phyloP scores from a whole-genome alignment of 2,113 vertebrate genomes.

The Halcyon senegalensis region DNA sequence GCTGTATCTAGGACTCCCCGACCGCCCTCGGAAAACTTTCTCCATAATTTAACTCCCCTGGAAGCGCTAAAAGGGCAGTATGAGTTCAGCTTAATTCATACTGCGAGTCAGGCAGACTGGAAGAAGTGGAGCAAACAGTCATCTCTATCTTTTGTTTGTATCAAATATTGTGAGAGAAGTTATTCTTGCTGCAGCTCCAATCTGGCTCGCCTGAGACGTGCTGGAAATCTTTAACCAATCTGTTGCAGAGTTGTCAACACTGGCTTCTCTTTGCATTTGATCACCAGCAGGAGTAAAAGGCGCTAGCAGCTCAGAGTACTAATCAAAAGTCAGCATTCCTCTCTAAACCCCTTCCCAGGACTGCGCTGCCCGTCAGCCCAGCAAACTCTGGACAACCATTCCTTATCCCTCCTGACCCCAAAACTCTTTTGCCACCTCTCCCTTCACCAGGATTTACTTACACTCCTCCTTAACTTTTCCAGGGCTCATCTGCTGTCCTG shows the following conservation, averaged over 20 bases:
- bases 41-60: neutral
- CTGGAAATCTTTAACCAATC: slow-evolving; percentile 63
- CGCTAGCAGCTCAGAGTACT: slow-evolving; percentile 16
- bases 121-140: slow-evolving; percentile 14
- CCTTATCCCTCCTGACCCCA: neutral
- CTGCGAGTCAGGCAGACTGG: neutral
- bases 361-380: neutral
- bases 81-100: neutral
- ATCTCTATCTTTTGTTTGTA: slow-evolving; percentile 50
- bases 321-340: neutral
- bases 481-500: neutral
- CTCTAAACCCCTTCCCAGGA: neutral
- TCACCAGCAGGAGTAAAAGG: slow-evolving; percentile 26
- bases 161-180: slow-evolving; percentile 56
- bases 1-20: neutral
- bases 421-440: neutral
- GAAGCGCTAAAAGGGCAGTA: neutral
- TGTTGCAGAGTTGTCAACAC: slow-evolving; percentile 65
- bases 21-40: neutral
- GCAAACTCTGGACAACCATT: neutral
- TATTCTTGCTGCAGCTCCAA: slow-evolving; percentile 54
- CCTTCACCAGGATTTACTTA: neutral
- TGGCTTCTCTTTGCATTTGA: slow-evolving; percentile 19
- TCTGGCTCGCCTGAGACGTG: slow-evolving; percentile 49
- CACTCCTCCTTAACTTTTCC: neutral